phyloP scores from a whole-genome alignment of 2,888 invertebrate species.

The Morpho helenor region DNA sequence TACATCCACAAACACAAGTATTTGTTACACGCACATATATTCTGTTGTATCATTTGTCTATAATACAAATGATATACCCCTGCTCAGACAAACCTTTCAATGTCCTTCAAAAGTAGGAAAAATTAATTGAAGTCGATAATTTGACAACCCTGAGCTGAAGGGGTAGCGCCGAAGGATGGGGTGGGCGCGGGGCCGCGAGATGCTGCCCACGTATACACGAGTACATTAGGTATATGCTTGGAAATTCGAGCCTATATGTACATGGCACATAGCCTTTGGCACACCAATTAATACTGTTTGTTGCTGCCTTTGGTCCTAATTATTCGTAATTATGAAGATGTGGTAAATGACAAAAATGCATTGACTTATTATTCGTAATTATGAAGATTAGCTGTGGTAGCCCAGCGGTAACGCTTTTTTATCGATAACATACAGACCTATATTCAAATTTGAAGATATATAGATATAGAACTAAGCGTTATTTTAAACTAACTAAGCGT shows the following conservation, averaged over 20 bases:
- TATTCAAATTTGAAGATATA: too few species aligned
- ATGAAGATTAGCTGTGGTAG: too few species aligned
- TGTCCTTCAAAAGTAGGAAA: background rate
- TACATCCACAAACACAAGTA: too few species aligned
- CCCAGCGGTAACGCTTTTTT: too few species aligned
- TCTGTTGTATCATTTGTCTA: too few species aligned
- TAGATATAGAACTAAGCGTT: too few species aligned
- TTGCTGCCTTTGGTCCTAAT: slow-evolving; percentile 37
- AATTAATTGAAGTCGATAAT: background rate
- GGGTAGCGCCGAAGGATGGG: slow-evolving; percentile 34
- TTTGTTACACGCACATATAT: too few species aligned
- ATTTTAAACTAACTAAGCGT: too few species aligned
- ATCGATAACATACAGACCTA: too few species aligned
- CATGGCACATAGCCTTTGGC: slow-evolving; percentile 48
- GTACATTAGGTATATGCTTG: slow-evolving; percentile 57
- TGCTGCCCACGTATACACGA: slow-evolving; percentile 42
- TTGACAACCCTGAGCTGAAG: slow-evolving; percentile 4
- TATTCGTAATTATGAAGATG: slow-evolving; percentile 22
- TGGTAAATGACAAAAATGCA: slow-evolving; percentile 13
- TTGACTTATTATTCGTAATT: too few species aligned
- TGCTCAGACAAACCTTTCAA: background rate
- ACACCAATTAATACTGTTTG: slow-evolving; percentile 60
- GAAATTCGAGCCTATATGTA: slow-evolving; percentile 64
- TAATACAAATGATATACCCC: too few species aligned
- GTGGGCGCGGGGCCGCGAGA: slow-evolving; percentile 43